phyloP scores from a whole-genome alignment of 2,113 vertebrate species.

The Oplegnathus fasciatus region DNA sequence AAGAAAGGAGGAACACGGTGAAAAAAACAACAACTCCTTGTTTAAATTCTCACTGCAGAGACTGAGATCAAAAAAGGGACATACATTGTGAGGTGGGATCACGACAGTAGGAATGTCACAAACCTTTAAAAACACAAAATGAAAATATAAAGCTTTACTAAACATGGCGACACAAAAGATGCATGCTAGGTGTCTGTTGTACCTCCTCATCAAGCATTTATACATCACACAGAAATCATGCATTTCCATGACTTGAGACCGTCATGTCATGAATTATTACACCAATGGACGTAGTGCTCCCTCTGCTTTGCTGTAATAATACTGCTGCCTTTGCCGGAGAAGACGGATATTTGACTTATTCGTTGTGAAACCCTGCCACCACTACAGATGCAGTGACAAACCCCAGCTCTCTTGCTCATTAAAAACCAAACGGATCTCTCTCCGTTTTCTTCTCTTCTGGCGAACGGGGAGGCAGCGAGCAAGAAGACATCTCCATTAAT shows the following conservation, averaged over 20 bases:
- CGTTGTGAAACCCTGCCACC: slow-evolving; percentile 42
- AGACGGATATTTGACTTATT: slow-evolving; percentile 59
- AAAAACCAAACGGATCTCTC: slow-evolving; percentile 69
- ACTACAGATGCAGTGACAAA: slow-evolving; percentile 59
- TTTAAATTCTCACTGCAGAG: slow-evolving; percentile 52
- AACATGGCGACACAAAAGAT: slow-evolving; percentile 25
- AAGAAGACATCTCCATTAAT: slow-evolving; percentile 69
- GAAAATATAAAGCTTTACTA: slow-evolving; percentile 7
- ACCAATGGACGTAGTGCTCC: neutral
- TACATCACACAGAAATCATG: slow-evolving; percentile 10
- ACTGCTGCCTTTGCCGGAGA: slow-evolving; percentile 19
- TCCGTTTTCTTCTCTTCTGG: slow-evolving; percentile 38
- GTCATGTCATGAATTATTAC: slow-evolving; percentile 46
- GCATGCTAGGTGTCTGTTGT: too few relatives aligned
- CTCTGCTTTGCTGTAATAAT: slow-evolving; percentile 30
- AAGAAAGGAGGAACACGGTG: slow-evolving; percentile 42
- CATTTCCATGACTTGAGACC: slow-evolving; percentile 11
- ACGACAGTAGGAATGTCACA: neutral
- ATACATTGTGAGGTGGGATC: too few relatives aligned
- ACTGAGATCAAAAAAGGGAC: slow-evolving; percentile 51
- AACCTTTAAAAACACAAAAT: slow-evolving; percentile 9
- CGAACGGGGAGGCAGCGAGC: slow-evolving; percentile 38
- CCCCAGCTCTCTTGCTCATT: slow-evolving; percentile 68
- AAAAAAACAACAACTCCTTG: slow-evolving; percentile 32
- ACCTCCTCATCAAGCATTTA: too few relatives aligned